A percentile compares a stretch with the other conserved stretches of the same genome.
Evolutionary conservation across 2,888 invertebrate genomes (phyloP).

Genomic region (Drosophila vallismaia): DNA sequence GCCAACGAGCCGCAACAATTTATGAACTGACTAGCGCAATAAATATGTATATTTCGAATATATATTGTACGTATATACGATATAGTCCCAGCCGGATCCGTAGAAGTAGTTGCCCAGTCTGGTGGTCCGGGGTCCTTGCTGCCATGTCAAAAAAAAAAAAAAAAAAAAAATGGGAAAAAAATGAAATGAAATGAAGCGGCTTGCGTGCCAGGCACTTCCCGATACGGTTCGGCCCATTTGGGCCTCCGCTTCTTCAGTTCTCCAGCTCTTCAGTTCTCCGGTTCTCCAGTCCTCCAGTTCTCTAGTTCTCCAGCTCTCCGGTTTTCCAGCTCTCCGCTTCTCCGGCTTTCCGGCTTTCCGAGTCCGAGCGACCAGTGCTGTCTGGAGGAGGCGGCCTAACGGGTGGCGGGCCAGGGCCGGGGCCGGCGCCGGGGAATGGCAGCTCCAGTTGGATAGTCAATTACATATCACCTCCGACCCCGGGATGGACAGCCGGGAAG

Average conservation of each 20-base stretch:
- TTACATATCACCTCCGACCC: constrained; percentile 37
- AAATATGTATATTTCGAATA: constrained; percentile 26
- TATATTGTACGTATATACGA: constrained; percentile 9
- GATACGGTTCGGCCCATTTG: constrained; percentile 56
- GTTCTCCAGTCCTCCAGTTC: constrained; percentile 30
- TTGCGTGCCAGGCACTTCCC: constrained; percentile 79
- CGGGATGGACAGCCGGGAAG: constrained; percentile 30
- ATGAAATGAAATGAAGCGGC: constrained; percentile 21
- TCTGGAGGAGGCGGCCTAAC: constrained; percentile 51
- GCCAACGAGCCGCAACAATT: constrained; percentile 58
- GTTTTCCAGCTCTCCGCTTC: constrained; percentile 28
- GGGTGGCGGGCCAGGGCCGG: constrained; percentile 41
- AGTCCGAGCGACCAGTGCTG: constrained; percentile 60
- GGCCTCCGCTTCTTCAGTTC: constrained; percentile 20
- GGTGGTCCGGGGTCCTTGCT: constrained; percentile 49
- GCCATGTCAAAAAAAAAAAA: constrained; percentile 67
- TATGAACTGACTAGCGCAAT: constrained; percentile 62
- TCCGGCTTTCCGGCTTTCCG: constrained; percentile 2
- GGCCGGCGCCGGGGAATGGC: constrained; percentile 9
- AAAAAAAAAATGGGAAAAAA: not conserved
- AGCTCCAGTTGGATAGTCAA: constrained; percentile 34
- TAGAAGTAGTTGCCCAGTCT: constrained; percentile 76
- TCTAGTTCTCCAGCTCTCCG: constrained; percentile 22
- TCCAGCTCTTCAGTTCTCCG: constrained; percentile 33
- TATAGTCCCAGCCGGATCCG: constrained; percentile 8